Evolutionary conservation across 2,888 invertebrate species (phyloP), one percentile per base, ranked within the genome.

Genomic region (Lobophora halterata): DNA sequence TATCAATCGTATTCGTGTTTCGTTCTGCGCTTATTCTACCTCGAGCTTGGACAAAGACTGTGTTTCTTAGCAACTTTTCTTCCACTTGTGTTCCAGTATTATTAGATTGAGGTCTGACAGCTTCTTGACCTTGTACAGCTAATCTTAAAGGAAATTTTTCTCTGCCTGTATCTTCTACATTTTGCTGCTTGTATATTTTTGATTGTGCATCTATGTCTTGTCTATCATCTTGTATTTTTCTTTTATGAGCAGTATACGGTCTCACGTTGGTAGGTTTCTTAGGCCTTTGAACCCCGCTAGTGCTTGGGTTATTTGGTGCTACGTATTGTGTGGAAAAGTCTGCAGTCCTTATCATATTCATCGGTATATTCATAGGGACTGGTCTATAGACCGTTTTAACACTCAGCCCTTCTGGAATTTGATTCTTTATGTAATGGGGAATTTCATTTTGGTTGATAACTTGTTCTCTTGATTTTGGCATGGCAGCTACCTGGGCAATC

Each of bases 11-110:
- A 50, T 77, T 78, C 16, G 79, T 79, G 26, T 64, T 67, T 19
- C 80, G 48, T 23, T 28, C 5, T 9, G 12, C 43, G 30, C 26
- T 30, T 1, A 80, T 47, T 53, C 81, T 68, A 0, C 78, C 79
- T 18, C 82, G 67, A 0, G 85, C 85, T 72, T 86, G 86, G 1
- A 77, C 71, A 35, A 55, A 86, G 1, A 86, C 83, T 3, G 85
- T 86, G 25, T 83, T 83, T 50, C 86, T 68, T n/a, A 79, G 49
- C 21, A 79, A 54, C 49, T 81, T 83, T 5, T 82, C 80, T 21
- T 72, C 74, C 8, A 8, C 21, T 13, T 26, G 34, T 18, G 24
- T n/a, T n/a, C n/a, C n/a, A n/a, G n/a, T n/a, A n/a, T n/a, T n/a
- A n/a, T n/a, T n/a, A n/a, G n/a, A n/a, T n/a, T n/a, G n/a, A n/a